Conservation (phyloP, 1,140 invertebrate species). For the Lordiphosa stackelbergi region DNA sequence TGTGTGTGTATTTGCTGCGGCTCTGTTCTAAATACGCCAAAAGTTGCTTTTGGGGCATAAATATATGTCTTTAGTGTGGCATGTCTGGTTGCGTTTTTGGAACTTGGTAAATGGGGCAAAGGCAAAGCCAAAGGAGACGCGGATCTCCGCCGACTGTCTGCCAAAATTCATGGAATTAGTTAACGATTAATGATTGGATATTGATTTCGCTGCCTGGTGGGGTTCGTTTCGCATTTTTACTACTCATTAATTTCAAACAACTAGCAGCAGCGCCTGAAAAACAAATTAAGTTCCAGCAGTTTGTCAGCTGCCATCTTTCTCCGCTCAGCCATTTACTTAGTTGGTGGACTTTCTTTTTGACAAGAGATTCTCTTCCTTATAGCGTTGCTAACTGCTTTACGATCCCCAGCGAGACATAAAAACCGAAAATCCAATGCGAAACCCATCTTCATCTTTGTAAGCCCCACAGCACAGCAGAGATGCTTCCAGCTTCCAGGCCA, state of each 20-base stretch:
- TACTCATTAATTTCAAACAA: slow-evolving; percentile 53
- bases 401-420: slow-evolving; percentile 45
- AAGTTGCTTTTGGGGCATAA: slow-evolving; percentile 65
- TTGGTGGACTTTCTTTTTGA: slow-evolving; percentile 43
- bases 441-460: slow-evolving; percentile 21
- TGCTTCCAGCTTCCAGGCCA: slow-evolving; percentile 26
- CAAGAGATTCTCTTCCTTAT: slow-evolving; percentile 47
- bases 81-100: slow-evolving; percentile 72
- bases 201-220: slow-evolving; percentile 50
- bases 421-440: slow-evolving; percentile 12
- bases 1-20: slow-evolving; percentile 32
- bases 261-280: slow-evolving; percentile 17
- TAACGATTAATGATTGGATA: slow-evolving; percentile 76
- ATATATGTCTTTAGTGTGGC: slow-evolving; percentile 74
- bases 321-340: slow-evolving; percentile 30
- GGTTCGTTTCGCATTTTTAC: slow-evolving; percentile 31
- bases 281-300: slow-evolving; percentile 23
- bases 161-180: slow-evolving; percentile 73
- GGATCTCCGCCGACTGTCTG: slow-evolving; percentile 33
- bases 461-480: slow-evolving; percentile 10
- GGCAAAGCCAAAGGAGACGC: slow-evolving; percentile 9
- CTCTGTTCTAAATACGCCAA: slow-evolving; percentile 70
- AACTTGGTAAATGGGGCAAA: slow-evolving; percentile 63
- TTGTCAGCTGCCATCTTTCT: slow-evolving; percentile 30
- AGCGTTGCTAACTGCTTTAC: slow-evolving; percentile 54